Evolutionary conservation across 2,113 vertebrate species (phyloP), one percentile per base, ranked within the genome.

Genomic region (Ptilonorhynchus violaceus): DNA sequence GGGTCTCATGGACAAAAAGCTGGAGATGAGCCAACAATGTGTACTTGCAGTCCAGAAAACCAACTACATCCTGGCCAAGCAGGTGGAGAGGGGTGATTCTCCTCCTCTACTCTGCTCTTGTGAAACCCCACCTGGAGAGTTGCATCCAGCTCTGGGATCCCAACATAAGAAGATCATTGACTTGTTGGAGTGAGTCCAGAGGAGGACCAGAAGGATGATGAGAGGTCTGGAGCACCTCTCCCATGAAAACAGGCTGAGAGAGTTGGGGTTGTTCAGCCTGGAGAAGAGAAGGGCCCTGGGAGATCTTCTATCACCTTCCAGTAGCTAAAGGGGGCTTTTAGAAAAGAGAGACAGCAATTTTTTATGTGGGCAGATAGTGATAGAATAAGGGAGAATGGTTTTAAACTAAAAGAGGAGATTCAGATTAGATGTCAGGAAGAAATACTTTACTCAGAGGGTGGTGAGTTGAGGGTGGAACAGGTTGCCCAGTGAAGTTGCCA

Each of bases 151-250:
- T 53, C 37, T 74, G 60, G 15, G 8, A 39, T 52, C 33, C 9
- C 60, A 21, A 0, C 23, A 15, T 7, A 28, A 25, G 9, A 42
- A 49, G 22, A 27, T 44, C 37, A 24, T 17, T 7, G 22, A 52
- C 7, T 50, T 42, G 11, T 16, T 58, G 31, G 10, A 20, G 12
- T 24, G 37, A 74, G 37, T 24, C 52, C 52, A 67, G n/a, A 75
- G 15, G 60, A 82, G 16, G 19, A 23, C 6, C 37, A 11, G 0
- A 0, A 82, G 60, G 19, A 21, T 39, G 44, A 23, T 22, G n/a
- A 82, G 16, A 56, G 42, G 23, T 5, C 28, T 59, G 19, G 13
- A 67, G 10, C 9, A 33, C 13, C 9, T 13, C 10, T 50, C 28
- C 19, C 19, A 11, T n/a, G 33, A 14, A 46, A 33, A 46, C 11